These are phyloP conservation scores for Thalassaphorura encarpata DNA, from an alignment of 1,140 invertebrate genomes.

Conservation along the genomic window DNA sequence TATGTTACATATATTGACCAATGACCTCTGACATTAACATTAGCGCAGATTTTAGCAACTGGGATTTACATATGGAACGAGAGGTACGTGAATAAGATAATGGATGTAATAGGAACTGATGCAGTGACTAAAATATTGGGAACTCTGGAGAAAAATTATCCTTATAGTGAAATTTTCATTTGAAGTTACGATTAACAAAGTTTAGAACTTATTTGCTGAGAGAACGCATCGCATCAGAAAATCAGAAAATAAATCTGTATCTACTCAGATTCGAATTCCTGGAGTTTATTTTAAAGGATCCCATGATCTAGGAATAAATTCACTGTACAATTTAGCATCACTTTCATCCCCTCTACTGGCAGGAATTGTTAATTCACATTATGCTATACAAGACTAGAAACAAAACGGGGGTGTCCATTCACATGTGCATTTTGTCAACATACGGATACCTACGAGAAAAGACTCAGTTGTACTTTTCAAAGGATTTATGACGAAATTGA, in stretches of 20 bases:
- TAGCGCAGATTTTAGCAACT: constrained; percentile 1
- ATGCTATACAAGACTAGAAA: constrained; percentile 8
- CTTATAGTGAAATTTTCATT: constrained; percentile 9
- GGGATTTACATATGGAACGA: constrained; percentile 14
- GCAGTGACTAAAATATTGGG: neutral
- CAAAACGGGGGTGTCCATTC: constrained; percentile 10
- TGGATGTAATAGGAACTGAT: neutral
- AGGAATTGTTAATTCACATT: neutral
- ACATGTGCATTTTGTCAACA: constrained; percentile 12
- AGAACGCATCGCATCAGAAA: too few relatives aligned
- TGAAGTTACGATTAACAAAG: neutral
- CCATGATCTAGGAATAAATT: neutral
- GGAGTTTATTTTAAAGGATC: constrained; percentile 6
- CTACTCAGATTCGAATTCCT: neutral
- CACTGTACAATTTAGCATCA: neutral
- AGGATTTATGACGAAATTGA: neutral
- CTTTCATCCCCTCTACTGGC: constrained; percentile 5
- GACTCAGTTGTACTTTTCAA: neutral
- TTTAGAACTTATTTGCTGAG: neutral
- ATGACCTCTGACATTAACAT: too few relatives aligned
- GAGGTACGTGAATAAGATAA: neutral
- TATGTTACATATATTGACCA: too few relatives aligned
- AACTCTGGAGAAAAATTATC: constrained; percentile 1
- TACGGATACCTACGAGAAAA: constrained; percentile 9
- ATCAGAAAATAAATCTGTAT: neutral